A percentile compares a stretch with the other conserved stretches of the same genome.
phyloP scores from a whole-genome alignment of 2,888 invertebrate species.

The Cerastis leucographa region DNA sequence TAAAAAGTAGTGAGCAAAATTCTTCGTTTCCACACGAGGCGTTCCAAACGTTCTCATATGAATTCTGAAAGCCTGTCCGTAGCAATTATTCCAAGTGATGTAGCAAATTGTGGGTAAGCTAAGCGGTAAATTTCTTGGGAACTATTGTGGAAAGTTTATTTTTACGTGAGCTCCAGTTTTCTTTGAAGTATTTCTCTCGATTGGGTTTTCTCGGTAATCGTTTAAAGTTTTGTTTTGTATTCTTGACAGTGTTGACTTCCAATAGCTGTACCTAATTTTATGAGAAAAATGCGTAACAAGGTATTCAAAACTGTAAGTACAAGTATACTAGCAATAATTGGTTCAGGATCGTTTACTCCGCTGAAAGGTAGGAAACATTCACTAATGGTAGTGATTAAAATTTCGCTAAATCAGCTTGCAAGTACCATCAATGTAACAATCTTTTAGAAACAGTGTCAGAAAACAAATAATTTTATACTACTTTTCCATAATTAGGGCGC shows the following conservation, averaged over 20 bases:
- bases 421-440: background rate
- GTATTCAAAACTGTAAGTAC: background rate
- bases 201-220: background rate
- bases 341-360: background rate
- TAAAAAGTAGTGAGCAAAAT: conserved; percentile 49
- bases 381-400: background rate
- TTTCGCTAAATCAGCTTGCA: background rate
- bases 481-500: too few species aligned
- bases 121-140: conserved; percentile 51
- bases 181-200: conserved; percentile 1
- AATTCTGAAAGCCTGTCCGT: conserved; percentile 74
- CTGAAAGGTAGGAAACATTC: background rate
- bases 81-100: conserved; percentile 79
- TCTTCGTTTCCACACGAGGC: conserved; percentile 31
- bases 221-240: background rate
- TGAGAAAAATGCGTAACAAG: background rate
- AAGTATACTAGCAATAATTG: background rate
- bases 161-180: background rate
- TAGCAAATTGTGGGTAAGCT: conserved; percentile 76
- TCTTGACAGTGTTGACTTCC: background rate
- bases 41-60: conserved; percentile 37
- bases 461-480: background rate
- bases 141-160: conserved; percentile 26
- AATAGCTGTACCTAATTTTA: background rate
- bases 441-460: background rate